A percentile compares a stretch with the other conserved stretches of the same genome.
Evolutionary conservation across 2,888 invertebrate genomes (phyloP).

Genomic region (Danaus chrysippus): DNA sequence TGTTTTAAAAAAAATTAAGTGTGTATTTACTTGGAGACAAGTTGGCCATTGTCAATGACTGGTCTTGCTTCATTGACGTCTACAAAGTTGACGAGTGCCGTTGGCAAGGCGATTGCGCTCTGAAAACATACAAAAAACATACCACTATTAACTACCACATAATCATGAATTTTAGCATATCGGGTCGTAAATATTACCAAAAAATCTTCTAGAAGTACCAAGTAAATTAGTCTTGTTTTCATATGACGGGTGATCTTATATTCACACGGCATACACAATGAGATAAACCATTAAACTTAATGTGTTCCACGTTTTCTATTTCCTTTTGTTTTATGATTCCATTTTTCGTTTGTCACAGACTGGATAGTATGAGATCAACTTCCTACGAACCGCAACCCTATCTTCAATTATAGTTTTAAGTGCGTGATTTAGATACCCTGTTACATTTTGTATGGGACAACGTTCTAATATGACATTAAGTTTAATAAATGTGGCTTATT

Average conservation of each 20-base stretch:
- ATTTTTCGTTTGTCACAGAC: conserved; percentile 4
- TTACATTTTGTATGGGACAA: not conserved
- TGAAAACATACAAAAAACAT: conserved; percentile 29
- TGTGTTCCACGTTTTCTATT: conserved; percentile 3
- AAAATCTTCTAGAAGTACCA: not conserved
- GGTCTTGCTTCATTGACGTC: conserved; percentile 38
- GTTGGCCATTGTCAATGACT: conserved; percentile 41
- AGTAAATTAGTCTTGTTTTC: not conserved
- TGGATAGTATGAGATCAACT: conserved; percentile 1
- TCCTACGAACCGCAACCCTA: not conserved
- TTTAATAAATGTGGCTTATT: too few relatives aligned
- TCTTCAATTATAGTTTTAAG: conserved; percentile 1
- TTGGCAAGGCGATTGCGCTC: conserved; percentile 52
- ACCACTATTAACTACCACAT: not conserved
- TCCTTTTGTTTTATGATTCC: conserved; percentile 2
- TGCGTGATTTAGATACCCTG: not conserved
- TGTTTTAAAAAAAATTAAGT: not conserved
- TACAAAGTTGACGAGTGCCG: conserved; percentile 39
- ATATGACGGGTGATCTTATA: not conserved
- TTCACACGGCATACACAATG: conserved; percentile 1
- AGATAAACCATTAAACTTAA: conserved; percentile 3
- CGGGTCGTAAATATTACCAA: not conserved
- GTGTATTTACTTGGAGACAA: conserved; percentile 29
- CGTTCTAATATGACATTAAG: too few relatives aligned
- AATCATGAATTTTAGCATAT: not conserved